Evolutionary conservation across 1,140 invertebrate species (phyloP), one percentile per base, ranked within the genome.

Genomic region (Meloidogyne hapla): DNA sequence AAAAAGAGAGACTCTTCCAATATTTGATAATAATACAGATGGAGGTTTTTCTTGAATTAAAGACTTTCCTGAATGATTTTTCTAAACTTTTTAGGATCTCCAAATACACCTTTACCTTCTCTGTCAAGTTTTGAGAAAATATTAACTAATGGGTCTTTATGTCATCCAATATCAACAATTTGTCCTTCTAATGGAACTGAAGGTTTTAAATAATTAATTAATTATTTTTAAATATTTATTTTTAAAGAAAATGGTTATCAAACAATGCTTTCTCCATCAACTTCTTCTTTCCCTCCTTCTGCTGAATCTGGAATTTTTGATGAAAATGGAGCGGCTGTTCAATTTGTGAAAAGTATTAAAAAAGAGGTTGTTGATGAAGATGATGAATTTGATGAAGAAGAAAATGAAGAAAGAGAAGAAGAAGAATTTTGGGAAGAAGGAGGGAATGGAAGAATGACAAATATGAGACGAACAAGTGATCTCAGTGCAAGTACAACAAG

Each of bases 331-430:
- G 48, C 45, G 12, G 71, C 71, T 25, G 64, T 73, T 33, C 71
- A 73, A 63, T 73, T 73, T 40, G 64, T 73, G 13, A 73, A 73
- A 63, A 73, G 71, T 40, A 73, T 73, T 21, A 73, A 73, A 64
- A 42, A 64, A 33, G 71, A 73, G n/a, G 56, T 23, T 15, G 23
- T 23, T 28, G 42, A 62, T 0, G 45, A 72, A 56, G 38, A 62
- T 12, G 69, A 72, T 26, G 69, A 33, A 9, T 25, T 13, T 61
- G 45, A 73, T 12, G 56, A 18, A n/a, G 23, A 64, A 23, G 28
- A 23, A 15, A 25, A 45, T 25, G 23, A 33, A 45, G 67, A 33
- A 13, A 21, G 67, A 45, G 69, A 61, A 42, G 67, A 48, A 1
- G 21, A 72, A 25, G 28, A 48, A 48, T 45, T 62, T 13, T 72